Conservation (phyloP, 2,113 vertebrate genomes). For the Ibidorhyncha struthersii region DNA sequence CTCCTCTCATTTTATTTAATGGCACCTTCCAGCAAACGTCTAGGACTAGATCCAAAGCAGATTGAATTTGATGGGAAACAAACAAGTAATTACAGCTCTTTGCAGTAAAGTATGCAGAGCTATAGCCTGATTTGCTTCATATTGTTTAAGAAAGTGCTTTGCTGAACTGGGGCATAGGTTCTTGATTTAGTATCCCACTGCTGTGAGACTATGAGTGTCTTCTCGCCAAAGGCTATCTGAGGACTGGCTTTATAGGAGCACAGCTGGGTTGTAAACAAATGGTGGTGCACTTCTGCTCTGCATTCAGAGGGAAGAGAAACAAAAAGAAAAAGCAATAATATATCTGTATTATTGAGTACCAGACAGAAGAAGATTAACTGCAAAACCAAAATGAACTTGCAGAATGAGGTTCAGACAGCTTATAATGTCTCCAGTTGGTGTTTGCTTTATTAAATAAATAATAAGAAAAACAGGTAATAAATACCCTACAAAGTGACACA, state of each 20-base stretch:
- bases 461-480: not conserved
- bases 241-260: not conserved
- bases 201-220: not conserved
- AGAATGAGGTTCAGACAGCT: not conserved
- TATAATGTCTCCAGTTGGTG: not conserved
- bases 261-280: constrained; percentile 5
- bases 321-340: not conserved
- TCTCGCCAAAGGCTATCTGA: not conserved
- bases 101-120: not conserved
- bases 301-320: not conserved
- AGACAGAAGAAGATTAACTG: not conserved
- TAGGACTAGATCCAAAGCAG: constrained; percentile 20
- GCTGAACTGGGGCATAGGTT: not conserved
- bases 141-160: not conserved
- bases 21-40: constrained; percentile 7
- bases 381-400: not conserved
- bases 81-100: not conserved
- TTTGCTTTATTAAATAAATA: not conserved
- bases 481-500: not conserved
- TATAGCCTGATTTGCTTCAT: not conserved
- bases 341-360: not conserved
- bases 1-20: constrained; percentile 18
- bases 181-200: constrained; percentile 7
- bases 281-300: not conserved
- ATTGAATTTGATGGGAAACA: constrained; percentile 28